Evolutionary conservation across 64 coral and sea anemone genomes (phyloP), one percentile per base, ranked within the genome.

Genomic region (Trachythela sp.): DNA sequence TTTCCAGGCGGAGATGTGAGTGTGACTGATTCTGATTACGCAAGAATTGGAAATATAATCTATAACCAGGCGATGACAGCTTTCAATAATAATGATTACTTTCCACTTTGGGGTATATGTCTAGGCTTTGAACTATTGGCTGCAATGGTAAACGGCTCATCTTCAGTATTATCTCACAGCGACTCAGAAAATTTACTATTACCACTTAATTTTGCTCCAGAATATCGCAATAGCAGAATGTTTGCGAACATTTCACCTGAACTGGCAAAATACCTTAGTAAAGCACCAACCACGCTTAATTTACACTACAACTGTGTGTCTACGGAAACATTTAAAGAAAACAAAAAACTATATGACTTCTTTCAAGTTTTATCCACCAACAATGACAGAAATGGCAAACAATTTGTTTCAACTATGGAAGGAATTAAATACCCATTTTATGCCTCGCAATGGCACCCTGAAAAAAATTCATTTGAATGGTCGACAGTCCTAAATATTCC

Each of bases 401-500:
- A 90, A 8, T 97, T 97, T 72, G 70, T 92, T 86, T 97, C 95
- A 85, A 97, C 93, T 8, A 64, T 97, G 85, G 95, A 97, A 92
- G 95, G 95, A 20, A 48, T 83, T 17, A 83, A 85, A 51, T 97
- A 97, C 27, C 95, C 95, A 3, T 50, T 97, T 13, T 97, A 88
- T 76, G 95, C 87, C 52, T 85, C 91, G 34, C 95, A 97, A 42
- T 97, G 95, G 95, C 95, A 97, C 64, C 92, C 95, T 8, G 95
- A 97, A 54, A 97, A 97, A 48, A 87, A 80, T 10, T 83, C 59
- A 35, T 97, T 97, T 91, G 95, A 97, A 22, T 97, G 95, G 95
- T 77, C 87, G 40, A 34, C 24, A 39, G 85, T 84, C 20, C 88
- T 94, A 85, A 85, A 88, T 6, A 92, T 97, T 38, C 84, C 90